Evolutionary conservation across 64 coral and sea anemone genomes (phyloP).

Genomic region (Pachyseris speciosa): DNA sequence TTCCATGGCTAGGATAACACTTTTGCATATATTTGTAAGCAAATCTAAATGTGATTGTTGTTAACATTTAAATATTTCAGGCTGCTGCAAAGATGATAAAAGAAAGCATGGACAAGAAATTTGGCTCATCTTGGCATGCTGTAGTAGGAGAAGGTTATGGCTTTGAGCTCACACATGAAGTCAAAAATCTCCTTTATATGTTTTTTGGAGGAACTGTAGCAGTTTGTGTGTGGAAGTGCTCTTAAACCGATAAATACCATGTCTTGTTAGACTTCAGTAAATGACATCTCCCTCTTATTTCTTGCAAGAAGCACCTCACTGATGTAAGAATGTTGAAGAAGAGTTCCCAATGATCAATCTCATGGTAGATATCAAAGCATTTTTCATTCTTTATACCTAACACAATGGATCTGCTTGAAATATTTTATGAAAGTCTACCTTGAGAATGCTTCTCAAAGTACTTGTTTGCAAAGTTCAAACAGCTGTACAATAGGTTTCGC

Average conservation of each 20-base stretch:
- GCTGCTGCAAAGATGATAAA: constrained; percentile 99
- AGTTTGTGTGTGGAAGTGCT: constrained; percentile 96
- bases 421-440: too few relatives aligned
- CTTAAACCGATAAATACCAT: constrained; percentile 33
- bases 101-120: constrained; percentile 98
- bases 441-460: too few relatives aligned
- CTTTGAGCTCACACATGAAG: constrained; percentile 99
- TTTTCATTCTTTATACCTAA: too few relatives aligned
- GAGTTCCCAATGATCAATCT: not conserved
- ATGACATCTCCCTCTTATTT: not conserved
- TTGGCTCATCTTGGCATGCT: constrained; percentile 99
- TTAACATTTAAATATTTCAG: too few relatives aligned
- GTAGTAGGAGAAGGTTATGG: constrained; percentile 97
- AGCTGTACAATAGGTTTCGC: too few relatives aligned
- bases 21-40: too few relatives aligned
- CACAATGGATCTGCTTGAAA: too few relatives aligned
- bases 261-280: too few relatives aligned
- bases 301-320: not conserved
- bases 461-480: too few relatives aligned
- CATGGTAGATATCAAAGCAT: not conserved
- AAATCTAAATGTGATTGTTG: too few relatives aligned
- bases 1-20: too few relatives aligned
- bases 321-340: too few relatives aligned
- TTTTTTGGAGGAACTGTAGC: constrained; percentile 96
- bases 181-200: constrained; percentile 96